Evolutionary conservation across 1,140 invertebrate species (phyloP).

Genomic region (Caenorhabditis briggsae): DNA sequence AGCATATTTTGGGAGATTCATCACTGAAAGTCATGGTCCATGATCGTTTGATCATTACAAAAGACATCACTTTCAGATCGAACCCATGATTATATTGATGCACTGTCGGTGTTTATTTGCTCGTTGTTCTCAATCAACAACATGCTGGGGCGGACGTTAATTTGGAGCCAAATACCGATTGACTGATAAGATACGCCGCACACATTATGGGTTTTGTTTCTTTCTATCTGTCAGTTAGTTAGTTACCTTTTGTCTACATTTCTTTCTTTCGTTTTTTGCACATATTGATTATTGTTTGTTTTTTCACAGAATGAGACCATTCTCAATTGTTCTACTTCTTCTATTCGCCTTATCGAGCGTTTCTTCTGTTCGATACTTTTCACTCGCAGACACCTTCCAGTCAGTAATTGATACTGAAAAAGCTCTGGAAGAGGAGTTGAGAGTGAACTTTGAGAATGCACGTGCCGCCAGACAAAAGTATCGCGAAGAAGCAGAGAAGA

Average conservation of each 20-base stretch:
- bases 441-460: slow-evolving; percentile 44
- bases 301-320: slow-evolving; percentile 6
- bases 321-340: slow-evolving; percentile 6
- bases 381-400: slow-evolving; percentile 53
- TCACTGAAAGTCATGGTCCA: not conserved
- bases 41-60: not conserved
- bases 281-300: not conserved
- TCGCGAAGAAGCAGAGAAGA: slow-evolving; percentile 30
- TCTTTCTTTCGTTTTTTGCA: no score
- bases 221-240: not conserved
- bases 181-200: slow-evolving; percentile 40
- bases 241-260: not conserved
- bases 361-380: slow-evolving; percentile 6
- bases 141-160: slow-evolving; percentile 32
- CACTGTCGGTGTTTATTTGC: slow-evolving; percentile 28
- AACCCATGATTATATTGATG: slow-evolving; percentile 10
- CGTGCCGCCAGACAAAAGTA: slow-evolving; percentile 37
- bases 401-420: slow-evolving; percentile 50
- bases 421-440: slow-evolving; percentile 53
- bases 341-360: slow-evolving; percentile 13
- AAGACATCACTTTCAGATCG: slow-evolving; percentile 27
- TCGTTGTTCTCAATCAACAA: slow-evolving; percentile 43
- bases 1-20: no score
- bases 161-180: slow-evolving; percentile 35
- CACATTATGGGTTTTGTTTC: not conserved